phyloP scores from a whole-genome alignment of 2,113 vertebrate genomes.

The Hemibagrus wyckioides region DNA sequence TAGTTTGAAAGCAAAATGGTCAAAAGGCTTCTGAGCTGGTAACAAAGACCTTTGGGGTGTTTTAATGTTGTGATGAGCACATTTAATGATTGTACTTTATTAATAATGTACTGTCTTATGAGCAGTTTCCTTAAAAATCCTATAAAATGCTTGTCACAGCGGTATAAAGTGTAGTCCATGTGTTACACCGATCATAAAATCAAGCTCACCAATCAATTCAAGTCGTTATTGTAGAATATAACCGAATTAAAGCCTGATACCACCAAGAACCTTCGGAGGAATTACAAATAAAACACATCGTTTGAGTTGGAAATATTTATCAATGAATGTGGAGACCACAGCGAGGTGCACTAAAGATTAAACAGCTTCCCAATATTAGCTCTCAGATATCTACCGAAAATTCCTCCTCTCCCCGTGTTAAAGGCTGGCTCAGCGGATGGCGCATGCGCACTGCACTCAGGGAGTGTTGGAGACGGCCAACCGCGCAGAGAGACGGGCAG shows the following conservation, averaged over 20 bases:
- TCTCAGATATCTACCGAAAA: neutral
- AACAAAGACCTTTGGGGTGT: neutral
- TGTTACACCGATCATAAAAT: too few species aligned
- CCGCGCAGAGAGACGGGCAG: constrained; percentile 47
- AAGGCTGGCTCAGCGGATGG: constrained; percentile 46
- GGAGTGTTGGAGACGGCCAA: constrained; percentile 49
- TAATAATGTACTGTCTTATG: neutral
- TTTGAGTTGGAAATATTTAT: neutral
- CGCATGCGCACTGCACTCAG: constrained; percentile 54
- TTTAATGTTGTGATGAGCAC: neutral
- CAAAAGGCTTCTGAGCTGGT: neutral
- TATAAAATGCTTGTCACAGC: too few species aligned
- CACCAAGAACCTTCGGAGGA: neutral
- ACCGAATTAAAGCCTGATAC: neutral
- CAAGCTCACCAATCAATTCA: too few species aligned
- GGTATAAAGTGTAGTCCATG: too few species aligned
- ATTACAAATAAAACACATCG: neutral
- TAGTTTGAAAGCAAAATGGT: too few species aligned
- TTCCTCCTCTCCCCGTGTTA: constrained; percentile 16
- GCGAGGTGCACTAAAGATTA: neutral
- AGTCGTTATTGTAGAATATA: too few species aligned
- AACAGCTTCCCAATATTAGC: neutral
- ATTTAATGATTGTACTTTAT: neutral
- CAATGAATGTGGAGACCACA: neutral
- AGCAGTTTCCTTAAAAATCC: neutral